Base-by-base conservation (phyloP, 2,113 vertebrate species). In the Heterotis niloticus region DNA sequence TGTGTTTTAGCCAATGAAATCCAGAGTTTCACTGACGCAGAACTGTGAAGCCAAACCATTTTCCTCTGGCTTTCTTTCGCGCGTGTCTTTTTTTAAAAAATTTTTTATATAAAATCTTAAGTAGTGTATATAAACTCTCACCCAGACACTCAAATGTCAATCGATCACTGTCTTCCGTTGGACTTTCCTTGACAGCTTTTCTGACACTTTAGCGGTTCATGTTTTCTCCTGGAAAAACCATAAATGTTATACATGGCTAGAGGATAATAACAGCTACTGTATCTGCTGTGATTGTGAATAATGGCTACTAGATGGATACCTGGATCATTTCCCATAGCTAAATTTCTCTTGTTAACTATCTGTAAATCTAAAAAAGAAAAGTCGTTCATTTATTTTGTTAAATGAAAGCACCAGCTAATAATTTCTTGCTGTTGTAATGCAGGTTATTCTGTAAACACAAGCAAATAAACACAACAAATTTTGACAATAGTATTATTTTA, bases 1-100 rank as follows among this genome's bases (percentile, higher is more conserved):
- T 52, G 78, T 64, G 78, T 72, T 54, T 72, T 29, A 62, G 69
- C 24, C 14, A 51, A 26, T 70, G 28, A 78, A 78, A 24, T 71
- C 20, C 59, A 64, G 26, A 57, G 18, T 7, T 17, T 24, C 57
- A 34, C 24, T 64, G 74, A 76, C 56, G 74, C 18, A 44, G 13
- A 76, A 76, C 74, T 64, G 12, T 10, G 17, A 7, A 10, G 26
- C 77, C 24, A 24, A 51, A 54, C n/a, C 67, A 10, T 44, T 62
- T 57, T 14, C 34, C 7, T 20, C 5, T 29, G 24, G 29, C 29
- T 62, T 64, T 13, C 12, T 64, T 75, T n/a, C 5, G 17, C 17
- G 10, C 10, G 9, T 75, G 0, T 64, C 56, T 10, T 13, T 12
- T 26, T 75, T 54, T 5, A 18, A 14, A 24, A 4, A 14, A 14